Percentiles rank a stretch among this genome's conserved stretches.
Evolutionary conservation across 2,888 invertebrate genomes (phyloP).

Genomic region (Anorthoa munda): DNA sequence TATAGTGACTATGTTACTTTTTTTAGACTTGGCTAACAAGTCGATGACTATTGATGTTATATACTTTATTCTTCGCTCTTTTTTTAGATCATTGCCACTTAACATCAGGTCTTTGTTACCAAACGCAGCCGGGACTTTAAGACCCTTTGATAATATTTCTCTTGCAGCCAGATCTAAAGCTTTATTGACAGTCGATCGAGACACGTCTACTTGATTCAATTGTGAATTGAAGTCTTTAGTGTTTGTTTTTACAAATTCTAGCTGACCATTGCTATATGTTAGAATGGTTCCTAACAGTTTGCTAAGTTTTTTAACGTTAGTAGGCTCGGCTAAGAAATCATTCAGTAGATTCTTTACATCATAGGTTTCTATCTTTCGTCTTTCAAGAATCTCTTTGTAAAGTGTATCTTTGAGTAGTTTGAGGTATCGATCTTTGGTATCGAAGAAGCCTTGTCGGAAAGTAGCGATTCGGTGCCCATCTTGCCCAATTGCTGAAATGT

Average conservation of each 20-base stretch:
- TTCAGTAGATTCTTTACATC: background rate
- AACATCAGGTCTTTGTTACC: conserved; percentile 53
- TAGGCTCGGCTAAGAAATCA: conserved; percentile 1
- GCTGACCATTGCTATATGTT: conserved; percentile 21
- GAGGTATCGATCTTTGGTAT: conserved; percentile 26
- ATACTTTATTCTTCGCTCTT: conserved; percentile 9
- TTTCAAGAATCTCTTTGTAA: conserved; percentile 9
- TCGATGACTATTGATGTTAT: background rate
- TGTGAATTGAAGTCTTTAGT: conserved; percentile 8
- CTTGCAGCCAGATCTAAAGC: conserved; percentile 31
- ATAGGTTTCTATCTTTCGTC: background rate
- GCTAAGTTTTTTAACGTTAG: conserved; percentile 23
- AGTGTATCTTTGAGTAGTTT: conserved; percentile 36
- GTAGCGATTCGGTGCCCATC: conserved; percentile 23
- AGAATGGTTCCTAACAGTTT: conserved; percentile 42
- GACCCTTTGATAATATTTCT: conserved; percentile 19
- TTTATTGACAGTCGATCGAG: conserved; percentile 20
- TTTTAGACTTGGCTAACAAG: background rate
- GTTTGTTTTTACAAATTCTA: conserved; percentile 20
- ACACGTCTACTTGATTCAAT: conserved; percentile 23
- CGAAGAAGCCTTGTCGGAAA: conserved; percentile 44
- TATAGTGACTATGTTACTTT: conserved; percentile 17
- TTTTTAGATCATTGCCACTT: conserved; percentile 17
- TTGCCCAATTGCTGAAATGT: conserved; percentile 20
- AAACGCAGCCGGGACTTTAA: conserved; percentile 49